Evolutionary conservation across 2,113 vertebrate genomes (phyloP).

Genomic region (Aix galericulata): DNA sequence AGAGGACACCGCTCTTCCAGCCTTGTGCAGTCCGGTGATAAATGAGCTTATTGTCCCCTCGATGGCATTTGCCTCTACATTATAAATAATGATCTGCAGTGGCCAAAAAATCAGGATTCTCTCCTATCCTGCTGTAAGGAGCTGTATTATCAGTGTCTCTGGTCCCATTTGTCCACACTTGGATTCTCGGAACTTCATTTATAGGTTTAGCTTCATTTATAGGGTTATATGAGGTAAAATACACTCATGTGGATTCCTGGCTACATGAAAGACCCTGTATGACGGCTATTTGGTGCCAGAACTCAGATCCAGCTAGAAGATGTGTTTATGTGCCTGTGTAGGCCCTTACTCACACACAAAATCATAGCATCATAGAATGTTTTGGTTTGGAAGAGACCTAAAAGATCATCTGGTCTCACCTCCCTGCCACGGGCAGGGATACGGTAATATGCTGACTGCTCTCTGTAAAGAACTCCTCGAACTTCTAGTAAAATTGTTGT

Average conservation of each 20-base stretch:
- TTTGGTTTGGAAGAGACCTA: background rate
- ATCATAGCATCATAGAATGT: background rate
- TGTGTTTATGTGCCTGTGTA: too few species aligned
- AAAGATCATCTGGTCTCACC: background rate
- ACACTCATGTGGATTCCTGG: background rate
- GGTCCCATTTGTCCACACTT: background rate
- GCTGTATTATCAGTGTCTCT: background rate
- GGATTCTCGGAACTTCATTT: background rate
- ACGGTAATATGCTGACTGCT: background rate
- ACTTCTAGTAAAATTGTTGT: background rate
- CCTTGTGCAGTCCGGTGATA: background rate
- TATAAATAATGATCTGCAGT: background rate
- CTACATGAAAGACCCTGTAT: background rate
- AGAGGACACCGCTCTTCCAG: background rate
- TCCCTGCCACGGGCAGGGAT: background rate
- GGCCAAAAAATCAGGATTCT: background rate
- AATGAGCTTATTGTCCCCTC: background rate
- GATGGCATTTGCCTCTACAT: background rate
- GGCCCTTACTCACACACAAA: background rate
- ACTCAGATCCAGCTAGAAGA: background rate
- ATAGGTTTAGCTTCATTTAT: background rate
- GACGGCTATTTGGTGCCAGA: background rate
- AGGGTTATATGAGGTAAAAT: background rate
- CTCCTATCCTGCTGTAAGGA: background rate
- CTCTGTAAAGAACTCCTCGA: background rate